Base-by-base conservation (phyloP, 1,140 invertebrate species). In the Vollenhovia emeryi region DNA sequence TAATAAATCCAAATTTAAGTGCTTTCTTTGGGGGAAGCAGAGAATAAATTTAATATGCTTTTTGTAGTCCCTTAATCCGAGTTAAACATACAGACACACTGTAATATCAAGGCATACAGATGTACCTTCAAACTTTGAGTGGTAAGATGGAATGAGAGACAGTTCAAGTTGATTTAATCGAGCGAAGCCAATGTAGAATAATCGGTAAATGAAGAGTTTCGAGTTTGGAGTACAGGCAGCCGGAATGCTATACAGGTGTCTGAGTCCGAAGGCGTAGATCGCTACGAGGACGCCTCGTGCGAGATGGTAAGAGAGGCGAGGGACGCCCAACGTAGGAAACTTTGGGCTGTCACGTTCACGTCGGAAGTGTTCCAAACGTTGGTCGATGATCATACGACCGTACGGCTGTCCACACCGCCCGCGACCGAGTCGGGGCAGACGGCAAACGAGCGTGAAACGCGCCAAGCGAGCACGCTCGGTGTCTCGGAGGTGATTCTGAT, bases 351-450 rank as follows among this genome's bases (percentile, higher is more conserved):
- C 52, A 91, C 91, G 48, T 91, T 93, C 24, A 93, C 93, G 18
- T 93, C 93, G 11, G 89, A 93, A 79, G 75, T 93, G 45, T 92
- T 91, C 55, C 92, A 94, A 84, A 93, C 93, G 7, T 86, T 94
- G 82, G 87, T 90, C 15, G 93, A 94, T 59, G 93, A 94, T 45
- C 84, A 92, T 55, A 83, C 91, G 18, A 93, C 87, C 33, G 60
- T 93, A 21, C 75, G 62, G 50, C 78, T 93, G 24, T 91, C 92
- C 36, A 64, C 40, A 64, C 60, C 73, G 43, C 85, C 62, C 21
- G 48, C 85, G 64, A n/a, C 5, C 24, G 76, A 27, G 11, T 80
- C 66, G 18, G 40, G 7, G n/a, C 64, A 30, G 52, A 71, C 24
- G 36, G 36, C 48, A 18, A 68, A 36, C 27, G 24, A 71, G 36